phyloP scores from a whole-genome alignment of 1,140 invertebrate species.

The Brevipalpus yothersi region DNA sequence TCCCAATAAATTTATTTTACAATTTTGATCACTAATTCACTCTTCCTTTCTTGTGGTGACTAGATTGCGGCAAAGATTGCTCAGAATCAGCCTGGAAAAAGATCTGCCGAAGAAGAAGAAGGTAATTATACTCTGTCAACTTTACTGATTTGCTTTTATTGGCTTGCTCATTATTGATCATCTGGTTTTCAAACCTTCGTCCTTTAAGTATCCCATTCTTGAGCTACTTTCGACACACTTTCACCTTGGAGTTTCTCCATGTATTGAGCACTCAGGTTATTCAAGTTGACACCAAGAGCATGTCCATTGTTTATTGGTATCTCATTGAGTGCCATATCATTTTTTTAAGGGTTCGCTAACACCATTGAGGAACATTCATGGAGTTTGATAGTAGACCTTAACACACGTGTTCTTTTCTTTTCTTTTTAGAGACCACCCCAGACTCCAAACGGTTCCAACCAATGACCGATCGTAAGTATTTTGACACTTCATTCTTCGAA shows the following conservation, averaged over 20 bases:
- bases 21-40: background rate
- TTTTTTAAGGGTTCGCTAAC: conserved; percentile 7
- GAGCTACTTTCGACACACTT: too few relatives aligned
- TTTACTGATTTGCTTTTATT: too few relatives aligned
- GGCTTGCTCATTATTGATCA: too few relatives aligned
- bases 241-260: too few relatives aligned
- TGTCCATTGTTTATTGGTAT: too few relatives aligned
- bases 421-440: background rate
- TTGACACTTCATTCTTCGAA: background rate
- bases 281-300: too few relatives aligned
- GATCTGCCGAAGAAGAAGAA: background rate
- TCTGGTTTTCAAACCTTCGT: too few relatives aligned
- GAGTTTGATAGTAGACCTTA: conserved; percentile 10
- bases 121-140: background rate
- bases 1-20: background rate
- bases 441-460: background rate
- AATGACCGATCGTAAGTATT: background rate
- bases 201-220: too few relatives aligned
- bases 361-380: conserved; percentile 3
- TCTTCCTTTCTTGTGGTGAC: background rate
- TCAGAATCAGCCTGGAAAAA: background rate
- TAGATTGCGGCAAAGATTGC: background rate
- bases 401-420: conserved; percentile 1
- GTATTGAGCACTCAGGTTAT: too few relatives aligned
- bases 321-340: too few relatives aligned